Evolutionary conservation across 2,888 invertebrate species (phyloP).

Genomic region (Keiferia lycopersicella): DNA sequence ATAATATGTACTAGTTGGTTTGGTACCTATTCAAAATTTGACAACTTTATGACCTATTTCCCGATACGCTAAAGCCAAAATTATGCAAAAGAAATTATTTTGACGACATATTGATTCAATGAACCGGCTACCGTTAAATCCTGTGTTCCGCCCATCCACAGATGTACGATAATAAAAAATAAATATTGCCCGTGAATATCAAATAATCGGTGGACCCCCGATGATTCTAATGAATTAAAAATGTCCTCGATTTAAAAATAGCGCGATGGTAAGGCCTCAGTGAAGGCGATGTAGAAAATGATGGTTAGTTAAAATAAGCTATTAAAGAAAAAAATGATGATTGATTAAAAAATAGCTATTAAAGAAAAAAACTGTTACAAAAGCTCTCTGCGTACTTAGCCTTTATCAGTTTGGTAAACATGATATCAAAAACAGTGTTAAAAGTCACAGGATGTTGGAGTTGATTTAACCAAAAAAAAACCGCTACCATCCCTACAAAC

Average conservation of each 20-base stretch:
- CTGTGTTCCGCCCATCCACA: slow-evolving; percentile 25
- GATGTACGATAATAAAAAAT: slow-evolving; percentile 59
- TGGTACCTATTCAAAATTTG: too few relatives aligned
- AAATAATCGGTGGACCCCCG: slow-evolving; percentile 58
- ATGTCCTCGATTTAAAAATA: slow-evolving; percentile 62
- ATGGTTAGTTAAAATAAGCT: too few relatives aligned
- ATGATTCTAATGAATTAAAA: slow-evolving; percentile 73
- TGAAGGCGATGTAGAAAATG: slow-evolving; percentile 32
- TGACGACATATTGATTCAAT: slow-evolving; percentile 4
- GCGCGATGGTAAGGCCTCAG: slow-evolving; percentile 33
- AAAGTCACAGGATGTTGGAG: too few relatives aligned
- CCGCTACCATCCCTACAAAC: too few relatives aligned
- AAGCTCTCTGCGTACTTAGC: too few relatives aligned
- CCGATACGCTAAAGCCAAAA: not conserved
- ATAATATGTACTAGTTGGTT: too few relatives aligned
- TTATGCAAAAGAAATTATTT: not conserved
- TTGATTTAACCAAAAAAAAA: too few relatives aligned
- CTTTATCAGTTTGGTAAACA: too few relatives aligned
- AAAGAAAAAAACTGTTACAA: too few relatives aligned
- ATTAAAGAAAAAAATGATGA: too few relatives aligned
- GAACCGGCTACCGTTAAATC: not conserved
- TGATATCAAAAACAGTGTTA: too few relatives aligned
- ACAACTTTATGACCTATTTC: not conserved
- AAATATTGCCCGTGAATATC: slow-evolving; percentile 67
- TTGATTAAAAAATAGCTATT: too few relatives aligned